phyloP scores from a whole-genome alignment of 2,797 vertebrate genomes.

The Cygnus olor region DNA sequence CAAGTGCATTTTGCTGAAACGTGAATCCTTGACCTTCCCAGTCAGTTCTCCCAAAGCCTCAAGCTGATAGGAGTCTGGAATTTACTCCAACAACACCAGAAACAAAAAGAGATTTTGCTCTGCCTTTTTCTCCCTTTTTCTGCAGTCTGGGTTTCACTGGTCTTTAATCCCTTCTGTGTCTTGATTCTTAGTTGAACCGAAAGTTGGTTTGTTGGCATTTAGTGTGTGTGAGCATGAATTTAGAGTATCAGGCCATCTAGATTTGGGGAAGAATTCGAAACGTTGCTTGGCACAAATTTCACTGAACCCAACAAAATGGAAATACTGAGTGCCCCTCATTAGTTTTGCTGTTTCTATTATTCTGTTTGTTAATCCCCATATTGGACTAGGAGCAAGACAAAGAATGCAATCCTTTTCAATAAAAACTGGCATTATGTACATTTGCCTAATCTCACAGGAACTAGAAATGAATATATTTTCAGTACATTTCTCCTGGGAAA shows the following conservation, averaged over 20 bases:
- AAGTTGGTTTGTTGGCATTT: not conserved
- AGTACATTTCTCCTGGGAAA: not conserved
- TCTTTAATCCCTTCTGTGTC: not conserved
- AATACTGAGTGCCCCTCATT: not conserved
- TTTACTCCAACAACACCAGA: not conserved
- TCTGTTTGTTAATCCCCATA: conserved; percentile 7
- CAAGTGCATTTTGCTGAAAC: not conserved
- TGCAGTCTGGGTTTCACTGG: not conserved
- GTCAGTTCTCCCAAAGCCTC: not conserved
- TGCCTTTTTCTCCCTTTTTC: not conserved
- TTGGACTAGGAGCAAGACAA: not conserved
- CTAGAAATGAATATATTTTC: conserved; percentile 9
- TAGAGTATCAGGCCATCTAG: not conserved
- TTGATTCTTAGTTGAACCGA: not conserved
- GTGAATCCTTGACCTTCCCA: not conserved
- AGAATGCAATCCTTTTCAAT: not conserved
- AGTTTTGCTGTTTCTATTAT: not conserved
- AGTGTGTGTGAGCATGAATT: not conserved
- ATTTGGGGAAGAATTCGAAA: not conserved
- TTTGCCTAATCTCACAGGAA: conserved; percentile 7
- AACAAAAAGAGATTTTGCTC: not conserved
- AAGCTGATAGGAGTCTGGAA: not conserved
- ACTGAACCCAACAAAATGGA: not conserved
- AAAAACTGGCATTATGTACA: conserved; percentile 41
- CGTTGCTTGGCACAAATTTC: not conserved